These are phyloP conservation scores for Pantala flavescens DNA, from an alignment of 1,140 invertebrate genomes.

Conservation along the genomic window DNA sequence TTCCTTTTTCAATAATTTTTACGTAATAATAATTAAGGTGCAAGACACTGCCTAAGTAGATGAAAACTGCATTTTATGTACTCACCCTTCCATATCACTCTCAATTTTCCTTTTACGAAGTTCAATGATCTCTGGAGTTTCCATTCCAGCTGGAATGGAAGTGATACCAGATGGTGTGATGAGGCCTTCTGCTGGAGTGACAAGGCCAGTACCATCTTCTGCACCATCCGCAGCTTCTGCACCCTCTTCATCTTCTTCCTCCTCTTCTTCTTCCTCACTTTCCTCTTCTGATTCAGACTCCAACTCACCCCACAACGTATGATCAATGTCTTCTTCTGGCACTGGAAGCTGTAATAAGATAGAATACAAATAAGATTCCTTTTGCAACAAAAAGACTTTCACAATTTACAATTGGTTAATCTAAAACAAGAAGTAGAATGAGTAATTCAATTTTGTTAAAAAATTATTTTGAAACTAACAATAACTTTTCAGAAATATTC, in stretches of 20 bases:
- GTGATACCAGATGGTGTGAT: slow-evolving; percentile 92
- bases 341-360: slow-evolving; percentile 29
- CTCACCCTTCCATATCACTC: slow-evolving; percentile 87
- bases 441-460: too few relatives aligned
- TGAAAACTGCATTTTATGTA: neutral
- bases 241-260: slow-evolving; percentile 59
- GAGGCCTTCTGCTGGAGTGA: slow-evolving; percentile 76
- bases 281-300: slow-evolving; percentile 90
- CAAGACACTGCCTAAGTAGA: too few relatives aligned
- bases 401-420: slow-evolving; percentile 5
- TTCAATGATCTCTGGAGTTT: slow-evolving; percentile 98
- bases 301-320: slow-evolving; percentile 92
- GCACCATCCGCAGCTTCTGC: slow-evolving; percentile 45
- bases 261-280: slow-evolving; percentile 71
- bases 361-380: neutral
- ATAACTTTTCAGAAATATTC: too few relatives aligned
- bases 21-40: too few relatives aligned
- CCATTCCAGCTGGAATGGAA: slow-evolving; percentile 87
- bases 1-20: too few relatives aligned
- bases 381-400: too few relatives aligned
- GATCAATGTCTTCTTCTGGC: slow-evolving; percentile 81
- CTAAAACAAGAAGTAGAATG: too few relatives aligned
- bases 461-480: too few relatives aligned
- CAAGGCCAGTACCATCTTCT: slow-evolving; percentile 56
- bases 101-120: slow-evolving; percentile 94